Base-by-base conservation (phyloP, 2,797 vertebrate species). In the Podarcis lilfordi region DNA sequence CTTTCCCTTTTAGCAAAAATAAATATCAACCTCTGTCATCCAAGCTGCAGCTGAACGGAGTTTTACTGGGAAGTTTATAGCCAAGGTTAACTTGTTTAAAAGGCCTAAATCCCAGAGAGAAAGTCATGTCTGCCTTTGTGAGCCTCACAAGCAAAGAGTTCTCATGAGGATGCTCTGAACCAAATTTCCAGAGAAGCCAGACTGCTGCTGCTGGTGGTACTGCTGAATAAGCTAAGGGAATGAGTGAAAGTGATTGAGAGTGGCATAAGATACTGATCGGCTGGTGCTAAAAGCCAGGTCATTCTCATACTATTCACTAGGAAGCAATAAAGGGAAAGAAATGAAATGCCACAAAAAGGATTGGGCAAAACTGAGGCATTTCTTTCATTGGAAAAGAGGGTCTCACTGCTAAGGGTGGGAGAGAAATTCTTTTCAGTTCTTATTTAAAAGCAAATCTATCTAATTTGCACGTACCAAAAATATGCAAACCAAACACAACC, bases 1-100 rank as follows among this genome's bases (percentile, higher is more conserved):
- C 80, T 64, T 86, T 85, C 40, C 55, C 83, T 85, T 40, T 76
- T 68, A 89, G 78, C 61, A 80, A 86, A 86, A 76, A n/a, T 37
- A 89, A 85, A 82, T 82, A 82, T 74, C 27, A 82, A 15, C 40
- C 64, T 75, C 80, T 82, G 55, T 89, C 79, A 81, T 76, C 83
- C 78, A 76, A 89, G 79, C 45, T 72, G 80, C 32, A 69, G 43
- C 61, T 68, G 59, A 89, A 82, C 13, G 77, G 88, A 81, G 27
- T 81, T 84, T 78, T 83, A 78, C 75, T 78, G 19, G 64, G 87
- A 78, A 23, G 43, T 88, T 89, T 86, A 50, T 76, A 50, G 61
- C 55, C 55, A 75, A 35, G 32, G 78, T 81, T 75, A 81, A 85
- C 82, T 69, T 23, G 35, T 71, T 55, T 84, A 45, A 71, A 79